phyloP scores from a whole-genome alignment of 2,888 invertebrate species.

The Shargacucullia verbasci region DNA sequence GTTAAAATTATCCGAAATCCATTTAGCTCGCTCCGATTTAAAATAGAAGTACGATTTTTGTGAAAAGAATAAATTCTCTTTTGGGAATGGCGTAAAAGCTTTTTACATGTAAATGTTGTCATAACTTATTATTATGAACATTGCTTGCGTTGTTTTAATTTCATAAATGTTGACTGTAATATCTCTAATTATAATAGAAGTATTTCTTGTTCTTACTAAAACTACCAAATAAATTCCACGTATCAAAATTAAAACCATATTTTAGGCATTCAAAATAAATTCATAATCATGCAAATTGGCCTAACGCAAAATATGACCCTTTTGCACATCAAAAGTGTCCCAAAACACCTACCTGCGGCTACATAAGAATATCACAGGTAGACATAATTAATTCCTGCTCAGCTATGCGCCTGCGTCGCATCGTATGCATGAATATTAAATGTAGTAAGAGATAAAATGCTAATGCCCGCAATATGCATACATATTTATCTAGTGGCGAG shows the following conservation, averaged over 20 bases:
- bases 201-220: too few relatives aligned
- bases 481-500: slow-evolving; percentile 78
- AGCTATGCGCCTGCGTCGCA: slow-evolving; percentile 75
- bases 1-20: slow-evolving; percentile 56
- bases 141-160: slow-evolving; percentile 32
- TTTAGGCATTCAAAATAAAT: slow-evolving; percentile 3
- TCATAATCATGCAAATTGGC: slow-evolving; percentile 27
- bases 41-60: slow-evolving; percentile 49
- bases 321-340: slow-evolving; percentile 33
- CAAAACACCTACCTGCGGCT: slow-evolving; percentile 16
- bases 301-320: slow-evolving; percentile 14
- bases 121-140: slow-evolving; percentile 15
- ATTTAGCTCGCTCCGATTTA: slow-evolving; percentile 49
- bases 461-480: slow-evolving; percentile 79
- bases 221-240: too few relatives aligned
- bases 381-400: slow-evolving; percentile 79
- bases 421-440: slow-evolving; percentile 85
- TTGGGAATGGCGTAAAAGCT: slow-evolving; percentile 27
- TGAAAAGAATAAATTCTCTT: slow-evolving; percentile 44
- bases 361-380: slow-evolving; percentile 16
- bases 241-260: background rate
- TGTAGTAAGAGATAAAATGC: slow-evolving; percentile 85
- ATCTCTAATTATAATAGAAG: background rate
- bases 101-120: slow-evolving; percentile 35
- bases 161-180: background rate